These are phyloP conservation scores for Zenarchopterus dispar DNA, from an alignment of 2,797 vertebrate genomes.

Conservation along the genomic window DNA sequence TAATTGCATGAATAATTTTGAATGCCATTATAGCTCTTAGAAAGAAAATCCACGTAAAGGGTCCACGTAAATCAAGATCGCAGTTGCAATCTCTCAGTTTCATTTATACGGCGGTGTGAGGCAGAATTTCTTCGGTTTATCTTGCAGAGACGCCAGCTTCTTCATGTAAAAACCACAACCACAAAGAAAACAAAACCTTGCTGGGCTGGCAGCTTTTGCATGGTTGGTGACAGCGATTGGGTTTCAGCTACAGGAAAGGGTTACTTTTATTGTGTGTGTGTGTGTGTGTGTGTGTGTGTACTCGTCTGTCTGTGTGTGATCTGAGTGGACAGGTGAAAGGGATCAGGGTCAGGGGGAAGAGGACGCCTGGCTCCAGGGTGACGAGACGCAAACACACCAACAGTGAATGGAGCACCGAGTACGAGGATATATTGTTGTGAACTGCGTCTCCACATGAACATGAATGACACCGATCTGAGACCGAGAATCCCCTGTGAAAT, in stretches of 20 bases:
- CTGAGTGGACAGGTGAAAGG: slow-evolving; percentile 81
- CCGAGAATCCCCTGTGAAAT: slow-evolving; percentile 22
- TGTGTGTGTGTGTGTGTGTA: slow-evolving; percentile 42
- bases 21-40: no score
- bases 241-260: slow-evolving; percentile 72
- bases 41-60: no score
- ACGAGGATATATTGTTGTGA: slow-evolving; percentile 23
- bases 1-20: no score
- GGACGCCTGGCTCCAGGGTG: slow-evolving; percentile 70
- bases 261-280: slow-evolving; percentile 56
- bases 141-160: slow-evolving; percentile 33
- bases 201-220: slow-evolving; percentile 62
- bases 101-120: not conserved
- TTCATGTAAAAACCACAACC: slow-evolving; percentile 34
- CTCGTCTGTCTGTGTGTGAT: slow-evolving; percentile 58
- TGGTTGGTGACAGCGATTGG: slow-evolving; percentile 64
- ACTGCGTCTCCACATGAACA: not conserved
- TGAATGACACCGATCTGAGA: slow-evolving; percentile 33
- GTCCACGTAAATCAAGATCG: no score
- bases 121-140: slow-evolving; percentile 25
- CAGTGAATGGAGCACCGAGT: not conserved
- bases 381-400: slow-evolving; percentile 54
- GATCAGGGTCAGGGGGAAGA: slow-evolving; percentile 71
- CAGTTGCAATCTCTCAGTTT: no score
- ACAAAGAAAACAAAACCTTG: slow-evolving; percentile 63